Base-by-base conservation (phyloP, 1,140 invertebrate genomes). In the Muscidifurax raptorellus region DNA sequence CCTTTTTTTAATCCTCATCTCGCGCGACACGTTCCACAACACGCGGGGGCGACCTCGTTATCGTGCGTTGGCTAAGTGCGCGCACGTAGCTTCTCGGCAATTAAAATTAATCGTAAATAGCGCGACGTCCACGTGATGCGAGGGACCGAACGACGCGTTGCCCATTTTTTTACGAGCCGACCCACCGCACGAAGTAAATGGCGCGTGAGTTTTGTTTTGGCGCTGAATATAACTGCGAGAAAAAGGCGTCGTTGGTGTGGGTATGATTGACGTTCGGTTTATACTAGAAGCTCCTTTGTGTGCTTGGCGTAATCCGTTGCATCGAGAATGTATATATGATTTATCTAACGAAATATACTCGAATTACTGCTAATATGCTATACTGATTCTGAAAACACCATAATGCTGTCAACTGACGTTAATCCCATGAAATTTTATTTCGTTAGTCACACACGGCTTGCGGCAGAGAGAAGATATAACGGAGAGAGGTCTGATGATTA, bases 91-190 rank as follows among this genome's bases (percentile, higher is more conserved):
- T 18, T 71, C 75, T 28, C 76, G 82, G 40, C 82, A 79, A 84
- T 84, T 84, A 84, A 84, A 78, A 84, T 84, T 84, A 79, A 84
- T 79, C 74, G 67, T 66, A 64, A 79, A 79, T 44, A 66, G 22
- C 77, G 12, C 59, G 18, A 13, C 66, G 72, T 30, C 3, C 15
- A n/a, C 32, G 1, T n/a, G n/a, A n/a, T 28, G n/a, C 18, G 27
- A 12, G 59, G 6, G 7, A n/a, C 52, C 30, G 32, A 72, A 67
- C 27, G 6, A n/a, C 27, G 25, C 66, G 10, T 59, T 7, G 25
- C 18, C 9, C 66, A 9, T 69, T 69, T 69, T 67, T 69, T 59
- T n/a, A 59, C 22, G 66, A 27, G 66, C 12, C 0, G 15, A 64
- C 59, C 15, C 12, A 12, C 59, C 59, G 66, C 9, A 13, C 27